These are phyloP conservation scores for Hemibagrus guttatus DNA, from an alignment of 2,797 vertebrate genomes.

Conservation along the genomic window DNA sequence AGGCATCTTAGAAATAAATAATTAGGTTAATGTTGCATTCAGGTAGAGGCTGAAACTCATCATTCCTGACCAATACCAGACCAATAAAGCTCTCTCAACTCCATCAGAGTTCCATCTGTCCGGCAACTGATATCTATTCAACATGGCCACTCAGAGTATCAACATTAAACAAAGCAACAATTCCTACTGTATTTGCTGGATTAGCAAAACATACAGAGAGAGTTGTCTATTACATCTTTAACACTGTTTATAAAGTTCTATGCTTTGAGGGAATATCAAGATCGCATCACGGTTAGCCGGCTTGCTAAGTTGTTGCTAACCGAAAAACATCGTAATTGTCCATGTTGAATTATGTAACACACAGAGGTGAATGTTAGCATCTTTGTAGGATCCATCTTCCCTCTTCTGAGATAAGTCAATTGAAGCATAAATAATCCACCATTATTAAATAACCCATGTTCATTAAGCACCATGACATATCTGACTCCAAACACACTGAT, in stretches of 20 bases:
- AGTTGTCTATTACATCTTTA: background rate
- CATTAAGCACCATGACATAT: background rate
- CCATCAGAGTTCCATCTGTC: background rate
- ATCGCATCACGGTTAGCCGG: background rate
- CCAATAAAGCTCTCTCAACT: no score
- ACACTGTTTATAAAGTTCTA: background rate
- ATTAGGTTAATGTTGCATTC: background rate
- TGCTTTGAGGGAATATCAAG: background rate
- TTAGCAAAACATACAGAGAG: background rate
- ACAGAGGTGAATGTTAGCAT: background rate
- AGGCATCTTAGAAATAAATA: background rate
- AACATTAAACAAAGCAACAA: background rate
- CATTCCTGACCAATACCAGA: background rate
- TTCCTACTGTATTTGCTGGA: background rate
- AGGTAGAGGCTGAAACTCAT: background rate
- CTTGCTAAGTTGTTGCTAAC: background rate
- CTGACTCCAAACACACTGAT: no score
- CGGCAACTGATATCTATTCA: background rate
- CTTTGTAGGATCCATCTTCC: background rate
- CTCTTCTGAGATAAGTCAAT: background rate
- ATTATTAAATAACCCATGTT: background rate
- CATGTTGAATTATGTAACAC: background rate
- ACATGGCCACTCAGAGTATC: background rate
- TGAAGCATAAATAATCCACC: background rate
- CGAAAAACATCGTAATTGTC: background rate